These are phyloP conservation scores for Gymnopithys bicolor DNA, from an alignment of 2,797 vertebrate species.

Conservation along the genomic window DNA sequence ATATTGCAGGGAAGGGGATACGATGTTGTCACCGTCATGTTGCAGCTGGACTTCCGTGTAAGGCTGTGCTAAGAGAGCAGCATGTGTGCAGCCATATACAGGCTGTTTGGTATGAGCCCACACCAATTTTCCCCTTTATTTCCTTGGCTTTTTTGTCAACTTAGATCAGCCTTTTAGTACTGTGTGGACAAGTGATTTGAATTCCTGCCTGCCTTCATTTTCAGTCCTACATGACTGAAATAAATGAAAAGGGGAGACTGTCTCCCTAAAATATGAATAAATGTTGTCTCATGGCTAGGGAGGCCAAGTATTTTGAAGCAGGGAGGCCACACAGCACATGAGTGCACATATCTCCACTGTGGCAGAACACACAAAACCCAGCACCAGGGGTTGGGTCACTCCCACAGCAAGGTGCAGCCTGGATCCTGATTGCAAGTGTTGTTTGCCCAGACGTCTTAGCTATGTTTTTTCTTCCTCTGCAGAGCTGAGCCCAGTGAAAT, in stretches of 20 bases:
- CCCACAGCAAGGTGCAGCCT: neutral
- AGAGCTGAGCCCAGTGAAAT: neutral
- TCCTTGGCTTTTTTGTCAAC: neutral
- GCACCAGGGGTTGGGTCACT: neutral
- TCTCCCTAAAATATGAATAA: neutral
- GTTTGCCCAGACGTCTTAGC: accelerated
- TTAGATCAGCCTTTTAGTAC: neutral
- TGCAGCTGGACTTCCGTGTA: neutral
- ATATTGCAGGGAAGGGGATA: neutral
- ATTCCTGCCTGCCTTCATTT: neutral
- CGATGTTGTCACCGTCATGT: accelerated
- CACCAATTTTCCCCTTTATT: neutral
- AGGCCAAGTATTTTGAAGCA: neutral
- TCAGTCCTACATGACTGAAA: neutral
- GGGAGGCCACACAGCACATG: neutral
- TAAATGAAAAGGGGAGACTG: neutral
- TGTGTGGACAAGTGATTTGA: neutral
- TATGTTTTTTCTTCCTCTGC: neutral
- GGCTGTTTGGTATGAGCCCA: neutral
- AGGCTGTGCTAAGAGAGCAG: neutral
- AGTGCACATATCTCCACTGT: accelerated
- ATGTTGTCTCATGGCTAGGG: neutral
- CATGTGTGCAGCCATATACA: neutral
- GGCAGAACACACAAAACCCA: neutral
- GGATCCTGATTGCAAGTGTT: neutral